Conservation (phyloP, 2,797 vertebrate genomes). For the Nannoperca australis region DNA sequence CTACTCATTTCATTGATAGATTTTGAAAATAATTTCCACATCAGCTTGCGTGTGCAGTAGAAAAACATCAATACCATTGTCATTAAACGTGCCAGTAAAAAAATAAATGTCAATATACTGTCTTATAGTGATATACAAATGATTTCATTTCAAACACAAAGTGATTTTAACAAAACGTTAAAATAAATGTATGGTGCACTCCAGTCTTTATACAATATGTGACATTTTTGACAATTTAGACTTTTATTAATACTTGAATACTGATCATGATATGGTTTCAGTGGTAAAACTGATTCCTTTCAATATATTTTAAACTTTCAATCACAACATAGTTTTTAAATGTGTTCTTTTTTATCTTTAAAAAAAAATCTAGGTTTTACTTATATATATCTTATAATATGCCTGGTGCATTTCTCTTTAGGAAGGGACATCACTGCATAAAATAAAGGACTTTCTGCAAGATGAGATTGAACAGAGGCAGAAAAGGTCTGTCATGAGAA, state of each 20-base stretch:
- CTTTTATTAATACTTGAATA: neutral
- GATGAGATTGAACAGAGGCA: neutral
- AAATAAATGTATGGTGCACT: neutral
- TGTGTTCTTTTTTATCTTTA: neutral
- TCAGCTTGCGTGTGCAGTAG: neutral
- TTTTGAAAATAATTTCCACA: neutral
- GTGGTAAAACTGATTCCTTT: neutral
- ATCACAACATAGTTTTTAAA: neutral
- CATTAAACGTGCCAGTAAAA: neutral
- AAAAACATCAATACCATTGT: neutral
- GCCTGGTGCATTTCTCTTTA: conserved; percentile 1
- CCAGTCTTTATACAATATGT: neutral
- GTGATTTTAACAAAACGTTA: neutral
- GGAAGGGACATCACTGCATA: neutral
- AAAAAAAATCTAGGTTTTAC: too few relatives aligned
- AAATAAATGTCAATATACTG: neutral
- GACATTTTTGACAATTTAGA: neutral
- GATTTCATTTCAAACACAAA: neutral
- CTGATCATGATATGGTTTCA: neutral
- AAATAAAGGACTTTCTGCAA: neutral
- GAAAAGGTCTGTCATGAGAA: neutral
- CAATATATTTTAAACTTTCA: neutral
- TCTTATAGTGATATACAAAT: neutral
- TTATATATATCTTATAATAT: neutral
- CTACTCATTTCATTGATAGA: neutral